These are phyloP conservation scores for Dryomyza anilis DNA, from an alignment of 2,888 invertebrate genomes.

Conservation along the genomic window DNA sequence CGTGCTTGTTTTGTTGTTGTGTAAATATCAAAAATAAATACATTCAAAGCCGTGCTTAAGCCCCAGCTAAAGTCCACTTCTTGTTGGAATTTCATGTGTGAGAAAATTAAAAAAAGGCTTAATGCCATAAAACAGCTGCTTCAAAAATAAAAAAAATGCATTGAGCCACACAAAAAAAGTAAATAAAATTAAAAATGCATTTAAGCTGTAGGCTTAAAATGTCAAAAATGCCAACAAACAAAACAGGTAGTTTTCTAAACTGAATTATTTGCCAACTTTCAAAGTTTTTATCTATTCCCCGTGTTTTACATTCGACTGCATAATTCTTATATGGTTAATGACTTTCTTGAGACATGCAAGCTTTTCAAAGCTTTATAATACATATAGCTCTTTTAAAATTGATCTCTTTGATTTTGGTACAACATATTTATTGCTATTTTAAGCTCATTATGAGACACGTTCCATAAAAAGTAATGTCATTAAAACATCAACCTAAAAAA, in stretches of 20 bases:
- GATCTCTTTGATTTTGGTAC: not conserved
- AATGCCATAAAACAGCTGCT: not conserved
- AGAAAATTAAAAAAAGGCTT: not conserved
- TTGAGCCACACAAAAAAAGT: no score
- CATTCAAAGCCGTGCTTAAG: not conserved
- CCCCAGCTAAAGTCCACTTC: not conserved
- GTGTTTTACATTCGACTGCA: no score
- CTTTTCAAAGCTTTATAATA: not conserved
- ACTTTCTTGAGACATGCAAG: no score
- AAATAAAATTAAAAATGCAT: no score
- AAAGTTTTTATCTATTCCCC: no score
- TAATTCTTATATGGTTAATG: no score
- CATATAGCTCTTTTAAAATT: not conserved
- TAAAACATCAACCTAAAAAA: not conserved
- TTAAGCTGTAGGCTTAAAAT: no score
- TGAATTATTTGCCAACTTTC: no score
- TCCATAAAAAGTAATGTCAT: not conserved
- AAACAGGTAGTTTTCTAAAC: no score
- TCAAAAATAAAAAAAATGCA: not conserved
- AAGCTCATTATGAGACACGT: not conserved
- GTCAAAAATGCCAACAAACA: no score
- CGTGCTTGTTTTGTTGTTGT: conserved; percentile 35
- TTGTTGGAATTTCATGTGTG: not conserved
- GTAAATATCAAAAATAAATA: conserved; percentile 2
- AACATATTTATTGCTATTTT: not conserved